These are phyloP conservation scores for Sorex fumeus DNA, from an alignment of 2,113 vertebrate genomes.

Conservation along the genomic window DNA sequence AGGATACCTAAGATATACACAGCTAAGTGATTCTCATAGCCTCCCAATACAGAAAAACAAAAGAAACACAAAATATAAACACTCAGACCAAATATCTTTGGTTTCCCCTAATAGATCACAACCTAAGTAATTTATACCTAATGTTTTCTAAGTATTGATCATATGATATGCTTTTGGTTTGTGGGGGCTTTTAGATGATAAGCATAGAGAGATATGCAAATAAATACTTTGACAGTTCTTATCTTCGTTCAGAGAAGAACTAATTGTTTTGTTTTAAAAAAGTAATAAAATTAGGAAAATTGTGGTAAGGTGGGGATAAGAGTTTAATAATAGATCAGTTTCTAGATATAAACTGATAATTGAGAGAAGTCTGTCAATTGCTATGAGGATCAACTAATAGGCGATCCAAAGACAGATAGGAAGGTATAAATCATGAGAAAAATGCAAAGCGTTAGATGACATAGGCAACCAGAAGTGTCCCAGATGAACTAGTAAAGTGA, in stretches of 20 bases:
- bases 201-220: background rate
- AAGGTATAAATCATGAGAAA: too few relatives aligned
- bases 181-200: background rate
- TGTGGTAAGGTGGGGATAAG: background rate
- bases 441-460: background rate
- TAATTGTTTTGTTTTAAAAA: background rate
- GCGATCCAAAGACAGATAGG: background rate
- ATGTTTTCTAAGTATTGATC: background rate
- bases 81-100: background rate
- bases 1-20: background rate
- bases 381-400: background rate
- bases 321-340: background rate
- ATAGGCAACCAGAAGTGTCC: background rate
- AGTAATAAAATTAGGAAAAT: background rate
- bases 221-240: background rate
- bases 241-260: background rate
- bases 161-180: background rate
- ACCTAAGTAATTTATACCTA: background rate
- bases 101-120: background rate
- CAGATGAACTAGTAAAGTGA: background rate
- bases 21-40: too few relatives aligned
- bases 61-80: background rate
- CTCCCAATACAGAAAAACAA: conserved; percentile 21
- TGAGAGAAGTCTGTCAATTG: background rate
- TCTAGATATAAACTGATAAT: background rate